Evolutionary conservation across 2,797 vertebrate species (phyloP).

Genomic region (Tympanoctomys barrerae): DNA sequence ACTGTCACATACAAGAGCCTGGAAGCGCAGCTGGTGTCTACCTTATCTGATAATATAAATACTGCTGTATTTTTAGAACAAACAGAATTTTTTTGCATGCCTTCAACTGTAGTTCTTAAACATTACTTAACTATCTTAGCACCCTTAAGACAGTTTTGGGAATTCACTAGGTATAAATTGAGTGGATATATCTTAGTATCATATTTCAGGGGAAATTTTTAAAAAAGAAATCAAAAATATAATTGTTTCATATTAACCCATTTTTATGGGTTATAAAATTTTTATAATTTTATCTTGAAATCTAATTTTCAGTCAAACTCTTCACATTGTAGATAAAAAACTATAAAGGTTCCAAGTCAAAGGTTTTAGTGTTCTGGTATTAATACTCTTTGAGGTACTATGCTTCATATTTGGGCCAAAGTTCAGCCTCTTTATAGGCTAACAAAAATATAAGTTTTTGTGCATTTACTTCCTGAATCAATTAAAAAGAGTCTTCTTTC

Average conservation of each 20-base stretch:
- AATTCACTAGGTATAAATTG: not conserved
- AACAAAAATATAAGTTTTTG: not conserved
- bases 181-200: not conserved
- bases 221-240: not conserved
- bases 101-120: conserved; percentile 1
- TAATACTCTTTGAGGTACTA: conserved; percentile 23
- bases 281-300: conserved; percentile 52
- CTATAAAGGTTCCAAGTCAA: not conserved
- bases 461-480: not conserved
- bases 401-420: not conserved
- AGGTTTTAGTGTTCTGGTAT: not conserved
- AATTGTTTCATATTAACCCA: not conserved
- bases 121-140: not conserved
- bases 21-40: not conserved
- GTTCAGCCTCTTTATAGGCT: conserved; percentile 17
- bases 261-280: not conserved
- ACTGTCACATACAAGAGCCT: not conserved
- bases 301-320: conserved; percentile 35
- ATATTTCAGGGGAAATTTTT: not conserved
- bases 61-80: not conserved
- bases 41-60: not conserved
- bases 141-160: not conserved
- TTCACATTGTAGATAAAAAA: not conserved
- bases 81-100: not conserved
- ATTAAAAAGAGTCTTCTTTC: conserved; percentile 51